phyloP scores from a whole-genome alignment of 2,888 invertebrate species.

The Anoncus sp. region DNA sequence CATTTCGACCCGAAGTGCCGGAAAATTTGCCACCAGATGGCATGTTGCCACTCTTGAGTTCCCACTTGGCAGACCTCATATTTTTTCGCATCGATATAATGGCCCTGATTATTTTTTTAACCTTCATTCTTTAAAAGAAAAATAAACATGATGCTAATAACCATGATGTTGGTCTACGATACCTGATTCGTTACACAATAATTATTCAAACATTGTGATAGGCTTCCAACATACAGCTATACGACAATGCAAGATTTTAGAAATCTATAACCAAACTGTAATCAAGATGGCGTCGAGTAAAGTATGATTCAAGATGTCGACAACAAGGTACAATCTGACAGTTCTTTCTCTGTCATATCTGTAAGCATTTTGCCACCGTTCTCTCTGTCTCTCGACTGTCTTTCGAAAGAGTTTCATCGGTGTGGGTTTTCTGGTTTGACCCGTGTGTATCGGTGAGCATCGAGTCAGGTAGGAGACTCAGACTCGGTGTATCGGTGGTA shows the following conservation, averaged over 20 bases:
- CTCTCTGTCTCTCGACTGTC: slow-evolving; percentile 13
- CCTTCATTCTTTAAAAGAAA: too few species aligned
- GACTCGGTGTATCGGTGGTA: slow-evolving; percentile 16
- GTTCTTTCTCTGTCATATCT: neutral
- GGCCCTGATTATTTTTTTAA: too few species aligned
- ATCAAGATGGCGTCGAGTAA: neutral
- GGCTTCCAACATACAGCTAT: neutral
- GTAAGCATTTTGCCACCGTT: slow-evolving; percentile 11
- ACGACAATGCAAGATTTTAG: neutral
- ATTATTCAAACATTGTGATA: neutral
- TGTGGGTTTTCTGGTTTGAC: slow-evolving; percentile 46
- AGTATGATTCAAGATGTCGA: slow-evolving; percentile 16
- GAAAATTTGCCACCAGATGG: too few species aligned
- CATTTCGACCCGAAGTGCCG: too few species aligned
- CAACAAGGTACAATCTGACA: neutral
- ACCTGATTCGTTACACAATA: neutral
- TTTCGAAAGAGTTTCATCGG: slow-evolving; percentile 19
- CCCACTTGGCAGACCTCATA: too few species aligned
- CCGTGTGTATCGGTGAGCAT: slow-evolving; percentile 34
- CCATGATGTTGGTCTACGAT: too few species aligned
- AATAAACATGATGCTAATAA: too few species aligned
- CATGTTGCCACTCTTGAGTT: too few species aligned
- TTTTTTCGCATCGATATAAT: too few species aligned
- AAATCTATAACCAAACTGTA: neutral
- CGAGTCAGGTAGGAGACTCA: slow-evolving; percentile 33